Base-by-base conservation (phyloP, 1,140 invertebrate species). In the Drosophila ironensis region DNA sequence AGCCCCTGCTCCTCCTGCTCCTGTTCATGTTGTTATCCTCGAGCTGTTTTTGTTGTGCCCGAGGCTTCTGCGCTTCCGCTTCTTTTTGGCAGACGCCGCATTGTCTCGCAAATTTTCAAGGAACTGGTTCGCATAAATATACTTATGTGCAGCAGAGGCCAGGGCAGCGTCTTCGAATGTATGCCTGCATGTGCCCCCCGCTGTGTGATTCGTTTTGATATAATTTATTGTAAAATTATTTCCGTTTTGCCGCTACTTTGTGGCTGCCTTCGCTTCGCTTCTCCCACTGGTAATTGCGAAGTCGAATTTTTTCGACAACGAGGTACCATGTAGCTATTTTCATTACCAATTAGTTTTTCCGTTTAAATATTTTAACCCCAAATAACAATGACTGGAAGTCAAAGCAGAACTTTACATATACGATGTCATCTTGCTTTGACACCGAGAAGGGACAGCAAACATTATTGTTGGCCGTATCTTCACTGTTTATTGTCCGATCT, bases 141-240 rank as follows among this genome's bases (percentile, higher is more conserved):
- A n/a, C n/a, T n/a, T n/a, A n/a, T n/a, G n/a, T n/a, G n/a, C n/a
- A n/a, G n/a, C n/a, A 22, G 20, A 22, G 20, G 20, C 2, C 2
- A 5, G 20, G 5, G 5, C 8, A n/a, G 14, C 35, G 7, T 4
- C 46, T 33, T 33, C n/a, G n/a, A n/a, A 44, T 51, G 27, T 69
- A 28, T 59, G 14, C 6, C 24, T 41, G 30, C 25, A 9, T 53
- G 17, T 33, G 38, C 28, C n/a, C 28, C 2, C n/a, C n/a, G 40
- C 24, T 41, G 24, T 40, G 59, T 25, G 12, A 61, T 51, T 66
- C 61, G 59, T 66, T 81, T 72, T 72, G 60, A 72, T 82, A 76
- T 81, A 82, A 81, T 81, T 81, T 81, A 81, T 81, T 75, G 77
- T 82, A 44, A 82, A 81, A 82, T 82, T 76, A 82, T 82, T 81